Evolutionary conservation across 2,113 vertebrate species (phyloP), one percentile per base, ranked within the genome.

Genomic region (Neofelis nebulosa): DNA sequence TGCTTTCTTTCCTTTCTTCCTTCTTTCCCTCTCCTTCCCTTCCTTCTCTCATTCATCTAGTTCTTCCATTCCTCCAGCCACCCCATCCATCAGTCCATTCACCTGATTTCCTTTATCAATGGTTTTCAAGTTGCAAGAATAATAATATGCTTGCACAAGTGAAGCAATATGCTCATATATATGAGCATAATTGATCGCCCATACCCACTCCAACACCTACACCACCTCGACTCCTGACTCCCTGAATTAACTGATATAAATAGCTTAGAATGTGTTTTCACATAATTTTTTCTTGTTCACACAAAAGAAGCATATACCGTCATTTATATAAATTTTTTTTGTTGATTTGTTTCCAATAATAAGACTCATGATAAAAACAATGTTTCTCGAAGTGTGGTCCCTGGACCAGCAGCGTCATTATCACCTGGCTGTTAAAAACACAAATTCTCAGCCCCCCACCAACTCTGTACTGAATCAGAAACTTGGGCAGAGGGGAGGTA

Each of bases 41-140:
- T 14, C 85, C 52, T 66, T 33, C 79, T 55, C n/a, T 57, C 27
- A 1, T 6, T 16, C 29, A n/a, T 83, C 52, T 10, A 8, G 85
- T 85, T 41, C 45, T 33, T 33, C 6, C 7, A 5, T 57, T 45
- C 38, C 36, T 33, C 29, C 50, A 10, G 16, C 4, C 4, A 23
- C n/a, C 4, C 27, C 4, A 3, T 73, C 68, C 8, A 23, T 82
- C 23, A 21, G 38, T 91, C 27, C 29, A 4, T 52, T 55, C 36
- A 65, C 68, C 29, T 86, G 71, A 73, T 92, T 95, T 78, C 94
- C 45, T 65, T 81, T 79, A 69, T 29, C 79, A 50, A 79, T 94
- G 57, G 33, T 87, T 94, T 94, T 90, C 57, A 84, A 80, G 65
- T 76, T 80, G 73, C 21, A 87, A 91, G 96, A 83, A 27, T 85